These are phyloP conservation scores for Brenthis ino DNA, from an alignment of 2,888 invertebrate genomes.

Conservation along the genomic window DNA sequence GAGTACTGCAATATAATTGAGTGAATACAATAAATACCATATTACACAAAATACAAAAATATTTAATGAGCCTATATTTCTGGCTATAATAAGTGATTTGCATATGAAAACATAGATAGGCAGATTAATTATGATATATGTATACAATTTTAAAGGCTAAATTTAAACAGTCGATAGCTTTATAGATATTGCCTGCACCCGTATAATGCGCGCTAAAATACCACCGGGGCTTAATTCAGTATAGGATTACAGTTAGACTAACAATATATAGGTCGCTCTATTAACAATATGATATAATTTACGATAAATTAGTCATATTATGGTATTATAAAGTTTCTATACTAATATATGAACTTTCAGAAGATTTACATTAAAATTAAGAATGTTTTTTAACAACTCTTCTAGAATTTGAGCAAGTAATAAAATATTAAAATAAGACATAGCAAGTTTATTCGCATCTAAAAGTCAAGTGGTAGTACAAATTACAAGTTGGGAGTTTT, in stretches of 20 bases:
- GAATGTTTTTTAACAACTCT: too few relatives aligned
- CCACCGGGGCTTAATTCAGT: constrained; percentile 8
- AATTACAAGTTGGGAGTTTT: too few relatives aligned
- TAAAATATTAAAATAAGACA: too few relatives aligned
- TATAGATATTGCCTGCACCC: background rate
- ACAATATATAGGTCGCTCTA: background rate
- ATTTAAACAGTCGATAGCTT: constrained; percentile 3
- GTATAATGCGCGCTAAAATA: constrained; percentile 13
- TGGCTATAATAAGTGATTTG: constrained; percentile 12
- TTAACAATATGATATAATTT: background rate
- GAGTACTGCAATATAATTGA: background rate
- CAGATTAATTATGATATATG: constrained; percentile 3
- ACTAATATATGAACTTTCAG: too few relatives aligned
- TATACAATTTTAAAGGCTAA: constrained; percentile 9
- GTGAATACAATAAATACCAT: background rate
- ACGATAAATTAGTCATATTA: background rate
- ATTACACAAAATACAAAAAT: background rate
- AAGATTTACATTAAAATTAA: too few relatives aligned
- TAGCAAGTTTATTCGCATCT: too few relatives aligned
- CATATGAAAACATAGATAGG: constrained; percentile 10
- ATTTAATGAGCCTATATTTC: constrained; percentile 2
- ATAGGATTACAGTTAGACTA: constrained; percentile 7
- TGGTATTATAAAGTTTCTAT: too few relatives aligned
- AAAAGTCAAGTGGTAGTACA: too few relatives aligned
- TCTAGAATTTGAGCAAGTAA: too few relatives aligned